These are phyloP conservation scores for Sphaeramia orbicularis DNA, from an alignment of 2,797 vertebrate genomes.

Conservation along the genomic window DNA sequence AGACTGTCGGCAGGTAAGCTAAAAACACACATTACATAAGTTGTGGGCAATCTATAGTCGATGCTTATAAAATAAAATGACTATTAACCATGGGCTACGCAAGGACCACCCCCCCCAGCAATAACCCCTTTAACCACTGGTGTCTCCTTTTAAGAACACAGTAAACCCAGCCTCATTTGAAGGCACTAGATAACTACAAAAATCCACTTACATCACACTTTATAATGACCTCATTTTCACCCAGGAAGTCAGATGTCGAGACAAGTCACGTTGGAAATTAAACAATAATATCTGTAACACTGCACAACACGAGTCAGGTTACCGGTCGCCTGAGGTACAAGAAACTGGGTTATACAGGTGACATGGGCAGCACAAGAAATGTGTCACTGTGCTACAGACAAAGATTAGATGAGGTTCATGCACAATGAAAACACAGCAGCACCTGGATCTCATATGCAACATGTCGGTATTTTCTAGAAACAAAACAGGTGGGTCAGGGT, in stretches of 20 bases:
- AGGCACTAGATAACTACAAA: too few species aligned
- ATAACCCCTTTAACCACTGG: too few species aligned
- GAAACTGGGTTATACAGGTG: constrained; percentile 17
- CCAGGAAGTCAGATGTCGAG: neutral
- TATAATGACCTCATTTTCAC: neutral
- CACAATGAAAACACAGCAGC: neutral
- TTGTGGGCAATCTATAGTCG: too few species aligned
- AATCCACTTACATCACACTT: neutral
- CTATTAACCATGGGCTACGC: too few species aligned
- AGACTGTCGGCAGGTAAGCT: too few species aligned
- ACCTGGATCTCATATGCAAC: neutral
- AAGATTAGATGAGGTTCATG: constrained; percentile 21
- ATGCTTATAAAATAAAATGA: too few species aligned
- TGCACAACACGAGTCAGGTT: constrained; percentile 2
- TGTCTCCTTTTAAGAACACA: too few species aligned
- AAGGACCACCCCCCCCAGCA: too few species aligned
- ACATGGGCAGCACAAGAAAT: constrained; percentile 38
- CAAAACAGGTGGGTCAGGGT: neutral
- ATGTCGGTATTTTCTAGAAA: neutral
- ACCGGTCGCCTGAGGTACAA: constrained; percentile 5
- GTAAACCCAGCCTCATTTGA: too few species aligned
- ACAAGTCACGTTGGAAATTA: neutral
- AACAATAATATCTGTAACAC: neutral
- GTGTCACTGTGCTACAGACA: constrained; percentile 28
- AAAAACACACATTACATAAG: too few species aligned